Percentiles rank a stretch among this genome's conserved stretches.
phyloP scores from a whole-genome alignment of 2,113 vertebrate species.

The Vulpes vulpes region DNA sequence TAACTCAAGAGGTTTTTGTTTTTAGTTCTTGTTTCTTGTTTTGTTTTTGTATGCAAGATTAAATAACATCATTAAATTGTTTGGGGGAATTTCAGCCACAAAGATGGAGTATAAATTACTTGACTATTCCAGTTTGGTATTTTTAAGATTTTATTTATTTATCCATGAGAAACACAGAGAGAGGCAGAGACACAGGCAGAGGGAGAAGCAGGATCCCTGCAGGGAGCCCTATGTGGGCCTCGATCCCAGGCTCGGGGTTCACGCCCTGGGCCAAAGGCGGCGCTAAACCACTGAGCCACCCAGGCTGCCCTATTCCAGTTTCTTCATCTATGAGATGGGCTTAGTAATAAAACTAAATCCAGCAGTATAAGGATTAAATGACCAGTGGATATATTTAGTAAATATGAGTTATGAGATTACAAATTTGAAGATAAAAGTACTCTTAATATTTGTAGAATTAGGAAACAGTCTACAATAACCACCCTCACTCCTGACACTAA shows the following conservation, averaged over 20 bases:
- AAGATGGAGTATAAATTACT: not conserved
- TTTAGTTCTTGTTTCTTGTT: not conserved
- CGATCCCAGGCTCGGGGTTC: too few relatives aligned
- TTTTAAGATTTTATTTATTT: too few relatives aligned
- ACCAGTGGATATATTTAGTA: not conserved
- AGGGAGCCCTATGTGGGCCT: too few relatives aligned
- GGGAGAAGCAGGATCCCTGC: too few relatives aligned
- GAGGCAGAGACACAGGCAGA: too few relatives aligned
- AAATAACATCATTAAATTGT: not conserved
- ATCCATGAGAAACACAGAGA: too few relatives aligned
- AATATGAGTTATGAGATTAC: not conserved
- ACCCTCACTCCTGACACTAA: not conserved
- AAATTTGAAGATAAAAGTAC: not conserved
- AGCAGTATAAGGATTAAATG: not conserved
- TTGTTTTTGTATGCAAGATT: not conserved
- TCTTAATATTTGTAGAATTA: slow-evolving; percentile 36
- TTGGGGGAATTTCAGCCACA: not conserved
- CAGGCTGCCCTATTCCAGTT: not conserved
- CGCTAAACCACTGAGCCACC: too few relatives aligned
- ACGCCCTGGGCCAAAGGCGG: too few relatives aligned
- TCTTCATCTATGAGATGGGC: not conserved
- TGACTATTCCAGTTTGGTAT: not conserved
- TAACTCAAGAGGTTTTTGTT: not conserved
- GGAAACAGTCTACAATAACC: not conserved
- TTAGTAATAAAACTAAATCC: slow-evolving; percentile 28